These are phyloP conservation scores for Lethenteron camtschaticum DNA, from an alignment of 2,113 vertebrate species.

Conservation along the genomic window DNA sequence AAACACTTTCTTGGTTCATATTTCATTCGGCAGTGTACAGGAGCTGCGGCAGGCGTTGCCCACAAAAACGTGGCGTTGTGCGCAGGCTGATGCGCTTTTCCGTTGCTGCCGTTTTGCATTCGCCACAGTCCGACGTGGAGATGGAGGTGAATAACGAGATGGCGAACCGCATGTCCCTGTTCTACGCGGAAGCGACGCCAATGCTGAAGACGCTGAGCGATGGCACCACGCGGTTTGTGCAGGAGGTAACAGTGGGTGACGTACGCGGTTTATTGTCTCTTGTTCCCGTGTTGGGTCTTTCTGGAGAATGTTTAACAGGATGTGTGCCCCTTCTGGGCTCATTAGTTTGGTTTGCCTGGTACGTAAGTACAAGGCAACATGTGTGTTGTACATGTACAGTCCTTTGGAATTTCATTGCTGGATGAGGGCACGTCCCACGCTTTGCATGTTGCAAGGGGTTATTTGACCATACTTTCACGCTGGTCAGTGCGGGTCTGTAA, in stretches of 20 bases:
- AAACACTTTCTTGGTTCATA: too few relatives aligned
- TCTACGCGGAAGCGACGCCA: conserved; percentile 89
- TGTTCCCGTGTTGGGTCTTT: background rate
- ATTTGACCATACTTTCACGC: too few relatives aligned
- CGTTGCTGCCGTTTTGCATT: conserved; percentile 9
- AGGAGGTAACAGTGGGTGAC: conserved; percentile 43
- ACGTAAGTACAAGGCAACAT: background rate
- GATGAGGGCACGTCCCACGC: background rate
- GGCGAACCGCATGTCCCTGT: conserved; percentile 97
- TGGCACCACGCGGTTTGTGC: conserved; percentile 84
- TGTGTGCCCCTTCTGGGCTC: background rate
- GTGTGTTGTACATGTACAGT: background rate
- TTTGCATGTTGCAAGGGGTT: too few relatives aligned
- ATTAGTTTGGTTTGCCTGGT: background rate
- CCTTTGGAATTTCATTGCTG: background rate
- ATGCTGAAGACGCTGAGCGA: conserved; percentile 95
- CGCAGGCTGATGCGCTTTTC: background rate
- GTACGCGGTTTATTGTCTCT: background rate
- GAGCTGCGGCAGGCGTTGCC: background rate
- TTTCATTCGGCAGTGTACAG: too few relatives aligned
- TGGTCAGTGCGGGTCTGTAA: too few relatives aligned
- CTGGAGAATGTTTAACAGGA: background rate
- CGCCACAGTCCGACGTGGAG: conserved; percentile 67
- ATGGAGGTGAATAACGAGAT: conserved; percentile 97
- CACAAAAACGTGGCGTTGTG: background rate